Base-by-base conservation (phyloP, 2,113 vertebrate species). In the Syrrhaptes paradoxus region DNA sequence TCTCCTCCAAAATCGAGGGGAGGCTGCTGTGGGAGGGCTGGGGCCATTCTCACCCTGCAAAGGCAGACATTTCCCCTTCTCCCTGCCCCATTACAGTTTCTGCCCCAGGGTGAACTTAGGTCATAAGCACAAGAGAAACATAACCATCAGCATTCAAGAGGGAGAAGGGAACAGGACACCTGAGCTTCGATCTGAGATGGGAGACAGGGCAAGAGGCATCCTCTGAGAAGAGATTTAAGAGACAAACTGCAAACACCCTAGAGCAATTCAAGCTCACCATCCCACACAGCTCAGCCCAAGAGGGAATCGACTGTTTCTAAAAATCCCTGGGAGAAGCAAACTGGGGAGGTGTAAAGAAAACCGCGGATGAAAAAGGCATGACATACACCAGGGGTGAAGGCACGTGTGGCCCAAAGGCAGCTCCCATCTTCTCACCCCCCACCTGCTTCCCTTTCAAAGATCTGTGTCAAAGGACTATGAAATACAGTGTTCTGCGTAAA, bases 171-270 rank as follows among this genome's bases (percentile, higher is more conserved):
- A 76, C 25, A 54, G 45, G 45, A 41, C 28, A 49, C 7, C 14
- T 25, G 16, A 76, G 17, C 26, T 63, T 66, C 2, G 2, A 2
- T 16, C 21, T 0, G 5, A 41, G 31, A 25, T 11, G 16, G 36
- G 13, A 74, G 25, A 55, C 2, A 3, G 8, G 18, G 8, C 0
- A 0, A 73, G 25, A 51, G 24, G 31, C 17, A 43, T 54, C 46
- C 13, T 19, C 4, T 6, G 2, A 66, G 17, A 4, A 68, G 4
- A 28, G 25, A 63, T 55, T 85, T 45, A 55, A 36, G 25, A 46
- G 25, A 22, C 24, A 91, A 92, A 58, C 12, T 72, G 58, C 61
- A 61, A 82, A 71, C 8, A 26, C 4, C 13, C 25, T 61, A 72
- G 29, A 76, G 21, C 14, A 76, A 48, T 45, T 48, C 17, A 63